Base-by-base conservation (phyloP, 1,140 invertebrate genomes). In the Drosophila dunni region DNA sequence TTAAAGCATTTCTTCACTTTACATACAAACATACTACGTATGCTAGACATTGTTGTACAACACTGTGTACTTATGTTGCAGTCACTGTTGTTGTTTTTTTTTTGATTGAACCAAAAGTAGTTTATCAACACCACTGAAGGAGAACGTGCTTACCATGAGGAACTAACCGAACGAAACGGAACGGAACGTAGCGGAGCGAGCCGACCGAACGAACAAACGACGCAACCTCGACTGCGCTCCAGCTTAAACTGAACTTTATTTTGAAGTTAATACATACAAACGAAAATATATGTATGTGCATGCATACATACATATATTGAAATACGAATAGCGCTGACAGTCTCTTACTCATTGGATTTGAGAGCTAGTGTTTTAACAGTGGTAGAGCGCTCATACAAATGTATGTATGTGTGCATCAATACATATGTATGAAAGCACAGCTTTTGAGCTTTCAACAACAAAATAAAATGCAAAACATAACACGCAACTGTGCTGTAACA, bases 231-330 rank as follows among this genome's bases (percentile, higher is more conserved):
- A 86, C 83, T 86, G 83, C 79, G 83, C 83, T 82, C 79, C 79
- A 88, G 83, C 83, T 86, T 88, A 86, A 88, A 86, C 82, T 86
- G 83, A 86, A 88, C 79, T 79, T 82, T 86, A 82, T 86, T 86
- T 86, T 86, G 83, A 88, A 86, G 83, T 86, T 86, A 88, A 86
- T 81, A 86, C 82, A 79, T 57, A 65, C 54, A 40, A 50, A 54
- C 56, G 51, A 46, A 73, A 44, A 63, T 62, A 62, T 60, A 48
- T 53, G 33, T 29, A 34, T 34, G 13, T 36, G 40, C 34, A 53
- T 56, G 64, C 40, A 38, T 51, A 67, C 48, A 57, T 60, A 72
- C 44, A 56, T 69, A 69, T 38, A 56, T 38, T 20, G 11, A 51
- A 29, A 63, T 58, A 64, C 46, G 44, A 65, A 66, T 48, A 62